These are phyloP conservation scores for Pelobates fuscus DNA, from an alignment of 2,113 vertebrate genomes.

Conservation along the genomic window DNA sequence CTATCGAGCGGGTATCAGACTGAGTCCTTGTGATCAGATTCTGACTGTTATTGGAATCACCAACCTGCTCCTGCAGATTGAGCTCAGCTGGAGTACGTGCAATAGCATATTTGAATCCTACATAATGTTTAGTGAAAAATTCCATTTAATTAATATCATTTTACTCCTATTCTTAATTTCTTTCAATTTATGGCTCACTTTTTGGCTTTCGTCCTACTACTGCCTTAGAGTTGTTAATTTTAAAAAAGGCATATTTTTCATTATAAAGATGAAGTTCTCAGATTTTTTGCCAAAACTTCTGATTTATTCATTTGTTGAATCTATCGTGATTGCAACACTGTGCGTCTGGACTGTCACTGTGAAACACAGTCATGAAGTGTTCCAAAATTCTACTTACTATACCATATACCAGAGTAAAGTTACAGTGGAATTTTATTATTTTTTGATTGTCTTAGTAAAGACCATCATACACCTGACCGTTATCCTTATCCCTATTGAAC, in stretches of 20 bases:
- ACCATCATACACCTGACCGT: neutral
- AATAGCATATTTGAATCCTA: neutral
- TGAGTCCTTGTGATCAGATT: conserved; percentile 1
- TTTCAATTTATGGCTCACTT: neutral
- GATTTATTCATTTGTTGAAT: neutral
- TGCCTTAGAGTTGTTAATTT: conserved; percentile 15
- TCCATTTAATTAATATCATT: neutral
- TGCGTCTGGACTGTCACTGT: neutral
- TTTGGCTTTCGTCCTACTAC: conserved; percentile 7
- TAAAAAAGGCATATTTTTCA: neutral
- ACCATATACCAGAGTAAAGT: neutral
- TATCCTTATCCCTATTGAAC: neutral
- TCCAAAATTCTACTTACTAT: neutral
- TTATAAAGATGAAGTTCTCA: conserved; percentile 1
- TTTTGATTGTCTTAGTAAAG: neutral
- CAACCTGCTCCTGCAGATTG: neutral
- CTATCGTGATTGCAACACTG: neutral
- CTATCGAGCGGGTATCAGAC: neutral
- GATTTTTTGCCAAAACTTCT: neutral
- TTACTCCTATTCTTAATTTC: neutral
- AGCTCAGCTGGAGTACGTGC: neutral
- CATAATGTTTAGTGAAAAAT: neutral
- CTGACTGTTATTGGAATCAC: neutral
- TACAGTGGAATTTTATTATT: neutral
- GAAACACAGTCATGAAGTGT: no score